Evolutionary conservation across 2,113 vertebrate species (phyloP), one percentile per base, ranked within the genome.

Genomic region (Heloderma charlesbogerti): DNA sequence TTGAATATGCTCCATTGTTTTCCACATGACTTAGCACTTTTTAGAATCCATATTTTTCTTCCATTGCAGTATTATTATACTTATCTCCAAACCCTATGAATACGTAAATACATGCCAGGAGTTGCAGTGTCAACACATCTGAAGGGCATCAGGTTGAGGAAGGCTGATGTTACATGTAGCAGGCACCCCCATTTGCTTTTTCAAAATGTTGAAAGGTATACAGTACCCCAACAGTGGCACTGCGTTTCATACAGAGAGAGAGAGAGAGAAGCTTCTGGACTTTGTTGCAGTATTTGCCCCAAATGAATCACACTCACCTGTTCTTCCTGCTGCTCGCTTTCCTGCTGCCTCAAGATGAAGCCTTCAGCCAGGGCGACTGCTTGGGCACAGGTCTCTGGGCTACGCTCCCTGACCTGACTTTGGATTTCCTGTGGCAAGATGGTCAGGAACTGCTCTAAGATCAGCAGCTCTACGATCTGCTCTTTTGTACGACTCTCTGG

Each of bases 311-410:
- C 4, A 27, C 89, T 90, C 48, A 90, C 89, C 89, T 90, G 84
- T 25, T 71, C 75, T 34, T 90, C 89, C 63, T 54, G 60, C 20
- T 22, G 60, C 48, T 86, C 75, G n/a, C 83, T 83, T 86, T 86
- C 74, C 75, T 90, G 89, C 63, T 86, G 89, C 20, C 89, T 78
- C 75, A 90, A 31, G 25, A 90, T 8, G 89, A 90, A 90, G 27
- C 89, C 89, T 86, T 90, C 89, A 5, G 89, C 89, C 84, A 90
- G 66, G 89, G 89, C 89, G 34, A 90, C 74, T 2, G 89, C 89
- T 86, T 90, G 89, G 34, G 83, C 89, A 71, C 89, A 90, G 89
- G 89, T 90, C 63, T 90, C 84, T 3, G 89, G 89, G 63, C 45
- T 86, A 3, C 63, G 84, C 34, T 90, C 89, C 74, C 63, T 86